Conservation (phyloP, 64 coral and sea anemone genomes). For the Stichodactyla mertensii region DNA sequence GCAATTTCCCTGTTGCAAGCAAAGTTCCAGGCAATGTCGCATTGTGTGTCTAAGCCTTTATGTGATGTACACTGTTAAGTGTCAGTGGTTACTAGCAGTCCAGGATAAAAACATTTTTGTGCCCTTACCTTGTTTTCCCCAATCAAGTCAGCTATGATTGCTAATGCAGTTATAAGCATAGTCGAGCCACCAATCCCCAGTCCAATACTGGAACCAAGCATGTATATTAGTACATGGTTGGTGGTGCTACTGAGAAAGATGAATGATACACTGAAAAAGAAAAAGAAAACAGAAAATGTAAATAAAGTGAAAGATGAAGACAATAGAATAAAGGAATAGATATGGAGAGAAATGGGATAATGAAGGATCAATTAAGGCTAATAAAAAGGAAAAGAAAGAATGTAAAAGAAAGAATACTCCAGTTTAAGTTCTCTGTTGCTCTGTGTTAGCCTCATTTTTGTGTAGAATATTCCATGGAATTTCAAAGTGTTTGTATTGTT, state of each 20-base stretch:
- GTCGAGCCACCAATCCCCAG: conserved; percentile 87
- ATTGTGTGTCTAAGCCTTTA: too few relatives aligned
- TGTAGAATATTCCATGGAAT: too few relatives aligned
- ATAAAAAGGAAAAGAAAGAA: background rate
- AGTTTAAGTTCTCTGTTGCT: too few relatives aligned
- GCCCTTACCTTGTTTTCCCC: conserved; percentile 84
- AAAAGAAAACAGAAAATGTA: background rate
- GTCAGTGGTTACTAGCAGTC: too few relatives aligned
- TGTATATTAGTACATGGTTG: background rate
- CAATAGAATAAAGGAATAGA: background rate
- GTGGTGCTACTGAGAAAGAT: background rate
- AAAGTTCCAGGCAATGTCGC: too few relatives aligned
- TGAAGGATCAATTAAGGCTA: too few relatives aligned
- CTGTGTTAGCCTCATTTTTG: too few relatives aligned
- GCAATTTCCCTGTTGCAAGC: too few relatives aligned
- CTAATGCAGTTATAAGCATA: conserved; percentile 73
- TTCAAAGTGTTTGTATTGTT: too few relatives aligned
- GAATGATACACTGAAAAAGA: background rate
- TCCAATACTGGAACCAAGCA: conserved; percentile 56
- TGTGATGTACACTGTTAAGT: too few relatives aligned
- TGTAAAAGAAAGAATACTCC: background rate
- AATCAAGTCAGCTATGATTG: conserved; percentile 88
- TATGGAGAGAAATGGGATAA: background rate
- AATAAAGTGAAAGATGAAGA: background rate
- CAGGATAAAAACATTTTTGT: background rate